Conservation (phyloP, 2,113 vertebrate genomes). For the Columba janthina region DNA sequence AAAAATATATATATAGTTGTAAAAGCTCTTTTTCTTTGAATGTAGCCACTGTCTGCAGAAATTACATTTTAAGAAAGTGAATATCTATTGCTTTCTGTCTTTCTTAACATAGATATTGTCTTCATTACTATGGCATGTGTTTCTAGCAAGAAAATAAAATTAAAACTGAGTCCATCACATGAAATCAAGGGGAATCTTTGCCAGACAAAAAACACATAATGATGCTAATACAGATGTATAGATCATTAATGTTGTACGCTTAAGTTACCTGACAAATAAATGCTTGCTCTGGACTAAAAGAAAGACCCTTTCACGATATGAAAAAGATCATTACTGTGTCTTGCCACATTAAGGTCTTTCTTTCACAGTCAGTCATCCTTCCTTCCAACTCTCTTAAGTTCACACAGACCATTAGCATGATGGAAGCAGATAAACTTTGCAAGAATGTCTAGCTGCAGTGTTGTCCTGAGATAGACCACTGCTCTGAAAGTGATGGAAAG, state of each 20-base stretch:
- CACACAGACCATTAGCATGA: background rate
- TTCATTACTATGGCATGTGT: fast-evolving
- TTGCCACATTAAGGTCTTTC: background rate
- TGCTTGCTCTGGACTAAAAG: background rate
- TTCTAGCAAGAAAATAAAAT: background rate
- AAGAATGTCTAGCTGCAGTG: background rate
- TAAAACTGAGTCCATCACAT: background rate
- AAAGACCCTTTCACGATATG: background rate
- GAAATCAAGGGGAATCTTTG: background rate
- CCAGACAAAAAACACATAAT: background rate
- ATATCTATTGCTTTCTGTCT: background rate
- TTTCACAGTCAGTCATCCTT: background rate
- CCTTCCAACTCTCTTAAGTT: background rate
- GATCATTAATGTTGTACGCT: background rate
- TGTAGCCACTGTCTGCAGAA: background rate
- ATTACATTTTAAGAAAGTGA: background rate
- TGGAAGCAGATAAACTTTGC: background rate
- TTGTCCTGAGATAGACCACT: background rate
- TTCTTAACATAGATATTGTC: background rate
- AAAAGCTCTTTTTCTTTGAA: background rate
- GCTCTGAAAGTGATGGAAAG: background rate
- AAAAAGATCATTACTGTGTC: background rate
- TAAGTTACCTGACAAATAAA: background rate
- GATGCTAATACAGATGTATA: background rate
- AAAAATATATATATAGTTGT: background rate